Evolutionary conservation across 1,140 invertebrate genomes (phyloP).

Genomic region (Camponotus vicinus): DNA sequence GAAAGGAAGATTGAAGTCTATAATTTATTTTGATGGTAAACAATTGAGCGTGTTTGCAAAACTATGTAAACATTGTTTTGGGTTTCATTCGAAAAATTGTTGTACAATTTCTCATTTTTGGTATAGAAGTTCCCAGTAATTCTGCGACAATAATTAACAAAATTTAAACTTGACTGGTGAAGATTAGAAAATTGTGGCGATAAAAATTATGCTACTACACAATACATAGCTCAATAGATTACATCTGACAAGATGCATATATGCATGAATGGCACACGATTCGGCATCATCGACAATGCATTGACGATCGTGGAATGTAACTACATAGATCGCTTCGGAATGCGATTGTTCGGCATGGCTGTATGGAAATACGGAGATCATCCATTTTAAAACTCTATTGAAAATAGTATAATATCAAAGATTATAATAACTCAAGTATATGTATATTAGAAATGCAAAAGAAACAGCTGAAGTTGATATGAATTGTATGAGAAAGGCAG

Average conservation of each 20-base stretch:
- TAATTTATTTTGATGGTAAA: slow-evolving; percentile 2
- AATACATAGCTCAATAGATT: too few relatives aligned
- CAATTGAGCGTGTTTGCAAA: slow-evolving; percentile 6
- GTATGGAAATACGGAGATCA: slow-evolving; percentile 41
- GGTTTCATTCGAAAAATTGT: not conserved
- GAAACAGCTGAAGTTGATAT: too few relatives aligned
- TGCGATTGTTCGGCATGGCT: slow-evolving; percentile 56
- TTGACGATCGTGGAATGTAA: slow-evolving; percentile 57
- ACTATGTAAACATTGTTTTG: slow-evolving; percentile 26
- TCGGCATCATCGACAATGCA: slow-evolving; percentile 66
- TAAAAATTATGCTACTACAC: slow-evolving; percentile 20
- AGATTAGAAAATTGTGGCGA: slow-evolving; percentile 17
- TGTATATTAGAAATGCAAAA: too few relatives aligned
- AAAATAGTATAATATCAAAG: too few relatives aligned
- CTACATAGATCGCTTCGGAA: slow-evolving; percentile 61
- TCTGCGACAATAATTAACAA: slow-evolving; percentile 12
- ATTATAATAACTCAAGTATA: too few relatives aligned
- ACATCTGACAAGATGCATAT: not conserved
- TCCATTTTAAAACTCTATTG: too few relatives aligned
- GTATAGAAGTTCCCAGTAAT: not conserved
- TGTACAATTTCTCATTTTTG: not conserved
- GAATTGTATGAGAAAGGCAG: too few relatives aligned
- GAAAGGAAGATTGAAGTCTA: not conserved
- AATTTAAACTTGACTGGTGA: slow-evolving; percentile 8
- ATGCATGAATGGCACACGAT: slow-evolving; percentile 35